Percentiles rank a stretch among this genome's conserved stretches.
phyloP scores from a whole-genome alignment of 1,140 invertebrate genomes.

The Scaptodrosophila lebanonensis region DNA sequence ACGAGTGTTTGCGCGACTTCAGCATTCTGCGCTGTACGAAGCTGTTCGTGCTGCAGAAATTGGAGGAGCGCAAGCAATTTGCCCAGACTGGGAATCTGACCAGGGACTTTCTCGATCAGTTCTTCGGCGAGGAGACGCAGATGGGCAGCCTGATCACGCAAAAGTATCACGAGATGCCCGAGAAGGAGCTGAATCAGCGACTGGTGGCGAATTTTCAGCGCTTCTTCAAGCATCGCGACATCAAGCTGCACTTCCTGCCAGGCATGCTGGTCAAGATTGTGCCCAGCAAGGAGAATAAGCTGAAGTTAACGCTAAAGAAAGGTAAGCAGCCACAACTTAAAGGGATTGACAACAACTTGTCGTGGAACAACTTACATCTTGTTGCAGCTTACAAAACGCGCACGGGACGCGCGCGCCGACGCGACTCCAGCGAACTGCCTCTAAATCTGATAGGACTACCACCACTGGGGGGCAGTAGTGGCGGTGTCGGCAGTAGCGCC shows the following conservation, averaged over 20 bases:
- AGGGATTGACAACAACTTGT: conserved; percentile 5
- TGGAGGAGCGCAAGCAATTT: conserved; percentile 56
- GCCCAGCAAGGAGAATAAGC: conserved; percentile 71
- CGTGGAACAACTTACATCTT: background rate
- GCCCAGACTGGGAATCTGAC: conserved; percentile 61
- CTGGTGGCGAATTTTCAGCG: conserved; percentile 63
- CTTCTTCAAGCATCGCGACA: conserved; percentile 72
- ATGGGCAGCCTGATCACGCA: conserved; percentile 53
- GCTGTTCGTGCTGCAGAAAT: conserved; percentile 68
- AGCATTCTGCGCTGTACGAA: conserved; percentile 73
- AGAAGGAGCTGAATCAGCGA: conserved; percentile 64
- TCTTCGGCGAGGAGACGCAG: conserved; percentile 58
- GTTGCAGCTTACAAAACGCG: conserved; percentile 34
- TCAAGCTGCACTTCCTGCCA: conserved; percentile 71
- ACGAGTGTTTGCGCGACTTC: conserved; percentile 59
- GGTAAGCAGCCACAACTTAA: conserved; percentile 21
- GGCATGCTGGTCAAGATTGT: conserved; percentile 70
- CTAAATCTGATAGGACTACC: conserved; percentile 49
- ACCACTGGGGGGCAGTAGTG: conserved; percentile 30
- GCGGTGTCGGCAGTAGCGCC: conserved; percentile 33
- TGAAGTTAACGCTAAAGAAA: conserved; percentile 70
- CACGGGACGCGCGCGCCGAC: conserved; percentile 49
- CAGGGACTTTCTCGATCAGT: conserved; percentile 69
- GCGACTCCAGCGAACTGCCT: conserved; percentile 51
- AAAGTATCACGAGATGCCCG: conserved; percentile 58